Base-by-base conservation (phyloP, 2,888 invertebrate genomes). In the Theodoxus fluviatilis region DNA sequence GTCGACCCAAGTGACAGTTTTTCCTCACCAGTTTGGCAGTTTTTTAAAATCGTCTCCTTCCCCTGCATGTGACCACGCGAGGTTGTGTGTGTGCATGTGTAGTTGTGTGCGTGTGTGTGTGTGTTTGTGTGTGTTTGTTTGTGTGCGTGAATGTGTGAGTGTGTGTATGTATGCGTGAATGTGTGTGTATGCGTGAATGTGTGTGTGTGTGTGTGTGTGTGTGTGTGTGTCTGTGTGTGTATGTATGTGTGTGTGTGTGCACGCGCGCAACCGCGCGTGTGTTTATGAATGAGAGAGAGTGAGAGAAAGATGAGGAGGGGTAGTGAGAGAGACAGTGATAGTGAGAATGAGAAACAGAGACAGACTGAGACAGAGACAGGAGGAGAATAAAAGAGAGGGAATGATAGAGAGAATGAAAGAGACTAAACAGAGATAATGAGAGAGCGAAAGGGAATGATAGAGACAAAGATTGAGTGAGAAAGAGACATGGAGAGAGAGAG, bases 121-220 rank as follows among this genome's bases (percentile, higher is more conserved):
- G n/a, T n/a, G n/a, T n/a, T n/a, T n/a, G n/a, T n/a, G n/a, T n/a
- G n/a, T n/a, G n/a, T n/a, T n/a, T n/a, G n/a, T n/a, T n/a, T n/a
- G n/a, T n/a, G n/a, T n/a, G n/a, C n/a, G n/a, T n/a, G 31, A 57
- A 22, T 2, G 4, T 25, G 4, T 57, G 25, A 2, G 3, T 68
- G 37, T 68, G 25, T 59, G n/a, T 68, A 40, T 63, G 47, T 63
- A 25, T 63, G 47, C 63, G 22, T 61, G 47, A 63, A 7, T 69
- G 33, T 69, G 12, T 69, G 33, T 69, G n/a, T 69, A 18, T 63
- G n/a, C 63, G 18, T 69, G 35, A 63, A 25, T 69, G 22, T 69
- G 52, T 63, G 63, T 69, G 28, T 63, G 37, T 64, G 47, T 63
- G 38, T 61, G 59, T 49, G 55, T 49, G 49, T 49, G 40, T 52